These are phyloP conservation scores for Drosophila meridionalis DNA, from an alignment of 2,888 invertebrate genomes.

Conservation along the genomic window DNA sequence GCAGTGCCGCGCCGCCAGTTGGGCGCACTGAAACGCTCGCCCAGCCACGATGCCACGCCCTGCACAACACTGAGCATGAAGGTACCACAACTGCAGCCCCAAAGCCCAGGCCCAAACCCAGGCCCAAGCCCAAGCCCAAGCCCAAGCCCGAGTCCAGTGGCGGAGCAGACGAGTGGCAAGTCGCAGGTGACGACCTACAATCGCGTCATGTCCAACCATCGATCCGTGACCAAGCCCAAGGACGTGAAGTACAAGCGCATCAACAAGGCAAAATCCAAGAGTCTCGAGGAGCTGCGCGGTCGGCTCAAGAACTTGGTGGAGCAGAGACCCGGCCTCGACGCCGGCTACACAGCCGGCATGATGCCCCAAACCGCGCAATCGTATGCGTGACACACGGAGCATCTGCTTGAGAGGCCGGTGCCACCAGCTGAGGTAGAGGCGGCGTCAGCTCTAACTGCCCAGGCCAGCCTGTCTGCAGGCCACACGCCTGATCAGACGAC, in stretches of 20 bases:
- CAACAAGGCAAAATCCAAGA: slow-evolving; percentile 95
- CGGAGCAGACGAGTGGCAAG: slow-evolving; percentile 58
- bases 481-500: slow-evolving; percentile 51
- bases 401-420: slow-evolving; percentile 15
- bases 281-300: slow-evolving; percentile 93
- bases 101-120: not conserved
- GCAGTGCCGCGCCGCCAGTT: slow-evolving; percentile 63
- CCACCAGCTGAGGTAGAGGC: slow-evolving; percentile 3
- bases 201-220: slow-evolving; percentile 95
- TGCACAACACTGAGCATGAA: slow-evolving; percentile 74
- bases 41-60: slow-evolving; percentile 67
- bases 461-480: slow-evolving; percentile 22
- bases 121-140: not conserved
- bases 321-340: slow-evolving; percentile 87
- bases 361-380: slow-evolving; percentile 86
- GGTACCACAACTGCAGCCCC: slow-evolving; percentile 63
- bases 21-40: slow-evolving; percentile 65
- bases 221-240: slow-evolving; percentile 95
- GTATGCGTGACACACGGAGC: slow-evolving; percentile 86
- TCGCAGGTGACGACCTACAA: slow-evolving; percentile 91
- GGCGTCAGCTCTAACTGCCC: slow-evolving; percentile 5
- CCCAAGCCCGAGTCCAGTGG: not conserved
- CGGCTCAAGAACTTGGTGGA: slow-evolving; percentile 94
- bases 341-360: slow-evolving; percentile 74
- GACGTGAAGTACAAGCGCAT: slow-evolving; percentile 96